Percentiles rank a stretch among this genome's conserved stretches.
Conservation (phyloP, 2,888 invertebrate species). For the Drosophila anomelani region DNA sequence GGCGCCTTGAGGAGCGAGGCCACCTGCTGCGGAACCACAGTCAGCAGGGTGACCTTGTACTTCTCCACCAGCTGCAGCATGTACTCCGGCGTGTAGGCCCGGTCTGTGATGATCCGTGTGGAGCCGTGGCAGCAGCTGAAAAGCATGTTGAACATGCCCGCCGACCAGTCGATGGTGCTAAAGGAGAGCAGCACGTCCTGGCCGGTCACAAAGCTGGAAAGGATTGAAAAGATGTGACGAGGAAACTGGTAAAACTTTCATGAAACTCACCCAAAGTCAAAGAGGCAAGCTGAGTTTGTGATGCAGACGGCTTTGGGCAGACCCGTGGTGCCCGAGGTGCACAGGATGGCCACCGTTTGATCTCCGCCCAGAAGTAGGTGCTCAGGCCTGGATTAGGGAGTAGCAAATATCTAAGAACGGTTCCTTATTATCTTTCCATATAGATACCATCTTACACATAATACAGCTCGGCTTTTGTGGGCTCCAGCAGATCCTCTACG, state of each 20-base stretch:
- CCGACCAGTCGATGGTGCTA: constrained; percentile 80
- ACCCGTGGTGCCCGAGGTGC: constrained; percentile 82
- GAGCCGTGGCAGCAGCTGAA: constrained; percentile 76
- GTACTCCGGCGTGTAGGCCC: constrained; percentile 74
- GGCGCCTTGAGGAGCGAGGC: constrained; percentile 68
- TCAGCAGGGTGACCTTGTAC: constrained; percentile 75
- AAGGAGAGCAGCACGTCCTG: constrained; percentile 79
- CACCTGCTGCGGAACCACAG: constrained; percentile 75
- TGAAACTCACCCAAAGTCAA: constrained; percentile 74
- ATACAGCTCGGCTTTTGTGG: constrained; percentile 68
- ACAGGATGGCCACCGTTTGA: constrained; percentile 80
- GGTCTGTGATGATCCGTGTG: constrained; percentile 80
- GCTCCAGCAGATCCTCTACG: constrained; percentile 78
- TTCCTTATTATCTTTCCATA: no score
- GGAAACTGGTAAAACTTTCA: background rate
- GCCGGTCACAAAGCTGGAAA: constrained; percentile 73
- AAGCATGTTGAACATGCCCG: constrained; percentile 79
- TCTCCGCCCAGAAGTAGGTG: constrained; percentile 76
- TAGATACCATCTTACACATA: constrained; percentile 70
- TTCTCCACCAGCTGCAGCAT: constrained; percentile 75
- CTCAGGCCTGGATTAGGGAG: constrained; percentile 62
- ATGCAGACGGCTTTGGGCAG: constrained; percentile 80
- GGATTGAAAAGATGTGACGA: background rate
- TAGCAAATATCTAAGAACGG: background rate
- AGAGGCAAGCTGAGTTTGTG: constrained; percentile 78